These are phyloP conservation scores for Galaxea fascicularis DNA, from an alignment of 92 coral and sea anemone genomes.

Conservation along the genomic window DNA sequence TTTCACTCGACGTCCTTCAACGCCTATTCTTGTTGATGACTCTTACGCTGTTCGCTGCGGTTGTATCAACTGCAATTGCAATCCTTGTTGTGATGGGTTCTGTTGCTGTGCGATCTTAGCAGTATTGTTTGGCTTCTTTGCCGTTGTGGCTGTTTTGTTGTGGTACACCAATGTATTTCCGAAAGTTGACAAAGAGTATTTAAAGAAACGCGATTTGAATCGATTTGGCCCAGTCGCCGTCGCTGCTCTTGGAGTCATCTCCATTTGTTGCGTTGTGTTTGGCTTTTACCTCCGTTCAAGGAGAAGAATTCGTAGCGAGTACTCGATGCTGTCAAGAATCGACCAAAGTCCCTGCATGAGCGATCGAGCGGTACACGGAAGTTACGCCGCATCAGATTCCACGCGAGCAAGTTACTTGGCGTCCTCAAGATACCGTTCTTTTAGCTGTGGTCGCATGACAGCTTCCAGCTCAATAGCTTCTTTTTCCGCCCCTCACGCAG, in stretches of 20 bases:
- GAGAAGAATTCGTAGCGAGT: background rate
- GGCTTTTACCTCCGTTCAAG: background rate
- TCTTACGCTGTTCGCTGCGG: slow-evolving; percentile 4
- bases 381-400: slow-evolving; percentile 10
- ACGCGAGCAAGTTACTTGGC: background rate
- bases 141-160: background rate
- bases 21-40: slow-evolving; percentile 2
- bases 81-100: slow-evolving; percentile 16
- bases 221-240: slow-evolving; percentile 58
- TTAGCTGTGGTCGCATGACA: slow-evolving; percentile 20
- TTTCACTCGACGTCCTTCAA: background rate
- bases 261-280: slow-evolving; percentile 7
- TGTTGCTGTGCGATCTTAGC: slow-evolving; percentile 30
- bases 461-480: slow-evolving; percentile 20
- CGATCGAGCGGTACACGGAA: background rate
- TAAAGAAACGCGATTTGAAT: slow-evolving; percentile 20
- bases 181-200: background rate
- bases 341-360: background rate
- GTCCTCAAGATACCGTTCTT: background rate
- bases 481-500: background rate
- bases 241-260: background rate
- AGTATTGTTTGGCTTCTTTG: slow-evolving; percentile 1
- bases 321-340: background rate
- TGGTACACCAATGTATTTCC: slow-evolving; percentile 1
- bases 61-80: slow-evolving; percentile 7